Conservation (phyloP, 2,113 vertebrate species). For the Tetrax tetrax region DNA sequence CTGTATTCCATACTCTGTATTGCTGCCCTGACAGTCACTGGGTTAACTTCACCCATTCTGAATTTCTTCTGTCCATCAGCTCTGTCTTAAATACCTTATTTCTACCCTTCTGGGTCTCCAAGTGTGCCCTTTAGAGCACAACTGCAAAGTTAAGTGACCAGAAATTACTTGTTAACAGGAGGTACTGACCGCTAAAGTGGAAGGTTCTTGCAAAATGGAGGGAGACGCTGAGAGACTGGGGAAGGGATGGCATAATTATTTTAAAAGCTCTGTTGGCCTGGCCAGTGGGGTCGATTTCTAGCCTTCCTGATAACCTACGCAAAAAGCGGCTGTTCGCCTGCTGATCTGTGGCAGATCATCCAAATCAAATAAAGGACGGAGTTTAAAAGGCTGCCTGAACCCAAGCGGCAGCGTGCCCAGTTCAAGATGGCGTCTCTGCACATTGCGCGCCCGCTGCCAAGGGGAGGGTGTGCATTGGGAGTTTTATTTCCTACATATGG, state of each 20-base stretch:
- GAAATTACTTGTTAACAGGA: neutral
- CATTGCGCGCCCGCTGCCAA: rapidly evolving
- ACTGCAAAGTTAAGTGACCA: neutral
- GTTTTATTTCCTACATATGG: neutral
- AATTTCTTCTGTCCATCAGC: neutral
- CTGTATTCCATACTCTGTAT: neutral
- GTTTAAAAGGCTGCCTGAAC: neutral
- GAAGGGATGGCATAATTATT: neutral
- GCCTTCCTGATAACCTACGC: neutral
- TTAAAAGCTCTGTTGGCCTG: neutral
- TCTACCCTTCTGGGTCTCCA: neutral
- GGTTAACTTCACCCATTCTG: neutral
- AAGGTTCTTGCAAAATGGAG: neutral
- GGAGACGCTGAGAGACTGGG: neutral
- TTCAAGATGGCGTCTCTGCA: neutral
- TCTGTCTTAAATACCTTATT: neutral
- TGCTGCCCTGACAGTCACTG: neutral
- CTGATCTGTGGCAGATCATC: neutral
- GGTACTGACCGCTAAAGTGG: too few relatives aligned
- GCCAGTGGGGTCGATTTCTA: neutral
- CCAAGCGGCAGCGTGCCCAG: rapidly evolving
- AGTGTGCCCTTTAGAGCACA: neutral
- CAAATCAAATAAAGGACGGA: neutral
- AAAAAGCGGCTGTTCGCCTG: neutral
- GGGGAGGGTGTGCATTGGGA: neutral